phyloP scores from a whole-genome alignment of 1,140 invertebrate genomes.

The Anoplophora glabripennis region DNA sequence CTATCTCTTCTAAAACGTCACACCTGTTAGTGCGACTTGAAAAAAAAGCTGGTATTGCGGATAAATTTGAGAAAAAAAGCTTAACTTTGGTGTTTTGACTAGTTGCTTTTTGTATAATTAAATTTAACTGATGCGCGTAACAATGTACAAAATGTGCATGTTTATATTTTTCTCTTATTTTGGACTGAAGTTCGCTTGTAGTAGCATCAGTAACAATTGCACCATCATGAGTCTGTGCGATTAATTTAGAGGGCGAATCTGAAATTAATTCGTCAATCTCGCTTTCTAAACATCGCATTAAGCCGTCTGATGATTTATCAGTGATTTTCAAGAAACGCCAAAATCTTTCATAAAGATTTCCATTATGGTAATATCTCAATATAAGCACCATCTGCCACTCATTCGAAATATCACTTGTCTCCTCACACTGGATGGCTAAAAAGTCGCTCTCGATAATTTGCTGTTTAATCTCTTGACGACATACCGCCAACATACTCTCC shows the following conservation, averaged over 20 bases:
- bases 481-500: constrained; percentile 37
- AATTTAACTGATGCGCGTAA: constrained; percentile 35
- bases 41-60: constrained; percentile 22
- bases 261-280: constrained; percentile 31
- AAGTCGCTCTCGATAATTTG: constrained; percentile 35
- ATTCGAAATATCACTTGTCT: constrained; percentile 41
- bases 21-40: constrained; percentile 17
- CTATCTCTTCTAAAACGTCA: constrained; percentile 8
- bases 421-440: constrained; percentile 38
- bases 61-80: constrained; percentile 22
- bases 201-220: constrained; percentile 36
- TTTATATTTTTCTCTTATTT: constrained; percentile 5
- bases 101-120: constrained; percentile 28
- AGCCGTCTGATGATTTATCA: too few relatives aligned
- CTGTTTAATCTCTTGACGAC: constrained; percentile 7
- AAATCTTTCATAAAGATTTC: constrained; percentile 35
- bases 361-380: constrained; percentile 34
- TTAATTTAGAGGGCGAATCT: constrained; percentile 34
- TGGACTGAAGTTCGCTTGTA: too few relatives aligned
- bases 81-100: constrained; percentile 17
- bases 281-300: constrained; percentile 29
- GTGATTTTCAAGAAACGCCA: constrained; percentile 34
- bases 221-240: constrained; percentile 14
- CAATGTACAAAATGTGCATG: constrained; percentile 33
- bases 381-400: constrained; percentile 35